Percentiles rank a stretch among this genome's conserved stretches.
These are phyloP conservation scores for Apomyelois bistriatella DNA, from an alignment of 2,888 invertebrate species.

Conservation along the genomic window DNA sequence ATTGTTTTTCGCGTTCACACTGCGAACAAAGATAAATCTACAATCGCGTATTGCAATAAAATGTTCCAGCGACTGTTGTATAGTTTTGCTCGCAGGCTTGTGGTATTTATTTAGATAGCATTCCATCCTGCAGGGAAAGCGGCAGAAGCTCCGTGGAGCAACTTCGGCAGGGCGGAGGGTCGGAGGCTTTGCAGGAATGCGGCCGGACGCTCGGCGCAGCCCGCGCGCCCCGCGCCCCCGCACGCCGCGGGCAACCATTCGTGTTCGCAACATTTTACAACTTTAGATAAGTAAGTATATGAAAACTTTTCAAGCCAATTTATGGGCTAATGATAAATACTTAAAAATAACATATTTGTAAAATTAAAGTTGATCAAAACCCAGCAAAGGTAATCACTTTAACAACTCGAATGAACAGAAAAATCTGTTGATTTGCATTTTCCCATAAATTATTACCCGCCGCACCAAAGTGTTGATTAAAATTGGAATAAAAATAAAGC, in stretches of 20 bases:
- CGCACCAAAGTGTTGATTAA: slow-evolving; percentile 17
- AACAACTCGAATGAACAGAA: neutral
- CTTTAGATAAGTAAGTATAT: too few relatives aligned
- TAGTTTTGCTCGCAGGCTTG: neutral
- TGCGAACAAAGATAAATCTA: neutral
- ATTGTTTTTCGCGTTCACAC: too few relatives aligned
- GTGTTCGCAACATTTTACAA: slow-evolving; percentile 12
- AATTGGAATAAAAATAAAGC: slow-evolving; percentile 26
- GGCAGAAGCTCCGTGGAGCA: slow-evolving; percentile 35
- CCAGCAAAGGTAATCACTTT: neutral
- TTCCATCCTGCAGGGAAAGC: slow-evolving; percentile 54
- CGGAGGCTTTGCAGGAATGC: slow-evolving; percentile 73
- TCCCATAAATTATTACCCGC: slow-evolving; percentile 24
- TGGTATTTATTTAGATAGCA: slow-evolving; percentile 40
- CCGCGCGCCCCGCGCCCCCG: slow-evolving; percentile 21
- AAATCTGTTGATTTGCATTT: slow-evolving; percentile 17
- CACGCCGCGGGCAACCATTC: slow-evolving; percentile 16
- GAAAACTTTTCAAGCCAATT: slow-evolving; percentile 16
- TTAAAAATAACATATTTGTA: neutral
- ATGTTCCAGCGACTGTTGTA: neutral
- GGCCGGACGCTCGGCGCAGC: slow-evolving; percentile 46
- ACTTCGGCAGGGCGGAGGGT: slow-evolving; percentile 40
- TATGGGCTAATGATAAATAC: neutral
- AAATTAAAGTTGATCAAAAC: neutral
- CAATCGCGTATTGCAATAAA: neutral